Conservation (phyloP, 1,140 invertebrate species). For the Sycobia sp. region DNA sequence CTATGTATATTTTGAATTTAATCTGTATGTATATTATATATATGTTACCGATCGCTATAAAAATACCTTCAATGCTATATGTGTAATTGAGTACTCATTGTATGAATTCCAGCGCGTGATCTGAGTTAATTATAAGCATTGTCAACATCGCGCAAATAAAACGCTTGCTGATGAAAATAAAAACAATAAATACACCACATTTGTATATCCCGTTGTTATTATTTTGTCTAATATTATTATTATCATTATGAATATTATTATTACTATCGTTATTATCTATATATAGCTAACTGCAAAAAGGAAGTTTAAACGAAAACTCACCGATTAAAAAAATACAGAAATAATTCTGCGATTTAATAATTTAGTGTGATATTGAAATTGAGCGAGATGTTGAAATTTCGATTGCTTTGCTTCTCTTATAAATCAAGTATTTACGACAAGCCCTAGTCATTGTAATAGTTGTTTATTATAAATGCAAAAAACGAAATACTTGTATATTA, state of each 20-base stretch:
- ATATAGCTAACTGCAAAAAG: no score
- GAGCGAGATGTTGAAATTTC: constrained; percentile 46
- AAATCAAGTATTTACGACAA: constrained; percentile 51
- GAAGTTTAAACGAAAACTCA: background rate
- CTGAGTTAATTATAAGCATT: no score
- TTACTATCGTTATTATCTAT: no score
- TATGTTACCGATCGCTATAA: constrained; percentile 38
- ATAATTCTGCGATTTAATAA: constrained; percentile 34
- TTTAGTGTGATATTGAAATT: constrained; percentile 21
- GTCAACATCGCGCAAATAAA: no score
- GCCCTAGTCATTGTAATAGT: constrained; percentile 52
- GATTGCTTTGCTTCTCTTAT: constrained; percentile 51
- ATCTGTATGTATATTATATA: constrained; percentile 37
- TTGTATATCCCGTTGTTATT: no score
- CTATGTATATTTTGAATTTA: constrained; percentile 39
- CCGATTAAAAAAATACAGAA: constrained; percentile 38
- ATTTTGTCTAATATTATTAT: no score
- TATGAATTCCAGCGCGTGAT: no score
- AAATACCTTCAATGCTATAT: constrained; percentile 29
- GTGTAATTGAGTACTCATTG: no score
- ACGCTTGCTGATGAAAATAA: no score
- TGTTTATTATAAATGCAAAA: constrained; percentile 56
- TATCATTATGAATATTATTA: no score
- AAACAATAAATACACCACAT: no score
- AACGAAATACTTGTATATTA: constrained; percentile 54